These are phyloP conservation scores for Anniella stebbinsi DNA, from an alignment of 2,797 vertebrate genomes.

Conservation along the genomic window DNA sequence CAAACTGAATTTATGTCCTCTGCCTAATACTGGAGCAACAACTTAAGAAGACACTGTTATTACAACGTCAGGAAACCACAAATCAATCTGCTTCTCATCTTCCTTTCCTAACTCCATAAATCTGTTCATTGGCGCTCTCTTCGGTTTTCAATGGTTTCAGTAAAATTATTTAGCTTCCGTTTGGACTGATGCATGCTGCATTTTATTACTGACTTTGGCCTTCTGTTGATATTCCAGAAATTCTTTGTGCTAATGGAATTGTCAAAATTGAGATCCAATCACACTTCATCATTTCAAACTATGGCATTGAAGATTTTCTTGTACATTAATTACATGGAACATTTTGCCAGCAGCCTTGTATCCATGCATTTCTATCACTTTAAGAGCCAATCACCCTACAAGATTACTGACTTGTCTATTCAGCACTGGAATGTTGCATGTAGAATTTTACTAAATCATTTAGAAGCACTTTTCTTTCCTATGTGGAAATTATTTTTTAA, in stretches of 20 bases:
- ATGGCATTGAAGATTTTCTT: neutral
- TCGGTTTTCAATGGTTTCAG: conserved; percentile 59
- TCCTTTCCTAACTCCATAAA: conserved; percentile 51
- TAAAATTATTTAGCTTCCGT: conserved; percentile 49
- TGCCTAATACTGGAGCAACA: neutral
- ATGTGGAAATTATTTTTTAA: neutral
- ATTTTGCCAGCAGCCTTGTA: neutral
- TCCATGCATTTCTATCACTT: neutral
- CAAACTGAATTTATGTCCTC: neutral
- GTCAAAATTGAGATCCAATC: conserved; percentile 30
- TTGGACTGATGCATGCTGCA: neutral
- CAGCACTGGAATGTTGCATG: neutral
- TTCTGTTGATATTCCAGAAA: conserved; percentile 49
- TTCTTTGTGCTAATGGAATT: conserved; percentile 41
- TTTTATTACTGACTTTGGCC: conserved; percentile 56
- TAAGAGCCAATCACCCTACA: neutral
- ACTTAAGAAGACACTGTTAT: conserved; percentile 31
- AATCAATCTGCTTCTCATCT: conserved; percentile 53
- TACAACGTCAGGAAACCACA: conserved; percentile 57
- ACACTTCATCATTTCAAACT: conserved; percentile 24
- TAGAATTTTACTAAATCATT: neutral
- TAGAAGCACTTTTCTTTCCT: neutral
- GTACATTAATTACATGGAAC: neutral
- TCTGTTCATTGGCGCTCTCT: conserved; percentile 46
- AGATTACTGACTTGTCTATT: neutral